A percentile compares a stretch with the other conserved stretches of the same genome.
Evolutionary conservation across 2,797 vertebrate genomes (phyloP).

Genomic region (Sebastes trivittatus): DNA sequence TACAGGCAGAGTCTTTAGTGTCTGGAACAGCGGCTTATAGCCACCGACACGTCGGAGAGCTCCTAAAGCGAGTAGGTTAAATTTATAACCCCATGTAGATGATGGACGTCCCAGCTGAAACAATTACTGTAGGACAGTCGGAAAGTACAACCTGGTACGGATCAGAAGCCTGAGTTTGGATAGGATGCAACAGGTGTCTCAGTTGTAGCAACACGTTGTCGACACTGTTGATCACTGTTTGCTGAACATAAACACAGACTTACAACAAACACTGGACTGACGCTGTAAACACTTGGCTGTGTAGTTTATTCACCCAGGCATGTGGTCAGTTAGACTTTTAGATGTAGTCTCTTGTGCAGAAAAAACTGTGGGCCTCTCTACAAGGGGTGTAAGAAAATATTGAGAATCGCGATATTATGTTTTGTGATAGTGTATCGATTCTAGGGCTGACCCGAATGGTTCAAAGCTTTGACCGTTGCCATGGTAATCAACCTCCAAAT

Average conservation of each 20-base stretch:
- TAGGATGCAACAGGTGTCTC: constrained; percentile 29
- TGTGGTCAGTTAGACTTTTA: not conserved
- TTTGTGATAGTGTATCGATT: no score
- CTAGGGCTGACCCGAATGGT: no score
- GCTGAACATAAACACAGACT: constrained; percentile 14
- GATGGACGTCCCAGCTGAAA: constrained; percentile 71
- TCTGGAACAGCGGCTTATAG: constrained; percentile 60
- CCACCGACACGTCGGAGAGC: constrained; percentile 16
- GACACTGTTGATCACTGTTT: constrained; percentile 28
- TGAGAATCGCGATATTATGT: no score
- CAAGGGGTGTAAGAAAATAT: no score
- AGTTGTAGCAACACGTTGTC: constrained; percentile 45
- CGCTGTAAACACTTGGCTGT: constrained; percentile 1
- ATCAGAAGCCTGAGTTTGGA: constrained; percentile 15
- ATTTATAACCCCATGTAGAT: constrained; percentile 64
- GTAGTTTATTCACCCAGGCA: not conserved
- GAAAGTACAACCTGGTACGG: constrained; percentile 16
- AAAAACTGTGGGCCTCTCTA: not conserved
- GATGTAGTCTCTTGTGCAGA: not conserved
- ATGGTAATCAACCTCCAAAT: no score
- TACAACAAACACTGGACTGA: constrained; percentile 1
- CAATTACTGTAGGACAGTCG: constrained; percentile 42
- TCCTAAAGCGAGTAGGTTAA: constrained; percentile 65
- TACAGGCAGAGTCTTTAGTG: constrained; percentile 40
- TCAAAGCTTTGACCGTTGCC: fast-evolving